Evolutionary conservation across 2,797 vertebrate genomes (phyloP).

Genomic region (Champsocephalus gunnari): DNA sequence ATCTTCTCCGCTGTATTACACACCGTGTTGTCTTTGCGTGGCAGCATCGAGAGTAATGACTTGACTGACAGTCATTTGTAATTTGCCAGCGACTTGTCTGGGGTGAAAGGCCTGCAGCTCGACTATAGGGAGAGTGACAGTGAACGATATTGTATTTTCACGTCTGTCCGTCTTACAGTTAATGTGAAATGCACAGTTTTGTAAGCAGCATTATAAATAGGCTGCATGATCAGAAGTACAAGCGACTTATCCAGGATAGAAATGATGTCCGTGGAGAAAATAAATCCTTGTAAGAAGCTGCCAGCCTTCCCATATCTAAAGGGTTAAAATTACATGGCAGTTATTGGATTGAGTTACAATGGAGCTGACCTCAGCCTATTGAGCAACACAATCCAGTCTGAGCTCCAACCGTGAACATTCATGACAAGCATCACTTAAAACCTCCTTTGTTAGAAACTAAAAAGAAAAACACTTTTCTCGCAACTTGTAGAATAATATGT

Average conservation of each 20-base stretch:
- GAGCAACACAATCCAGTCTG: conserved; percentile 55
- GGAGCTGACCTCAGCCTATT: conserved; percentile 48
- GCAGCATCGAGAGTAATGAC: conserved; percentile 65
- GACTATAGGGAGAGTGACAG: conserved; percentile 57
- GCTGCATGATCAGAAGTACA: conserved; percentile 17
- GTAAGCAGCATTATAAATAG: conserved; percentile 47
- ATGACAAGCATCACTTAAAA: conserved; percentile 51
- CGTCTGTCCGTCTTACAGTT: conserved; percentile 45
- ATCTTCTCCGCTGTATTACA: conserved; percentile 46
- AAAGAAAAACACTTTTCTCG: conserved; percentile 22
- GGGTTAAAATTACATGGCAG: conserved; percentile 46
- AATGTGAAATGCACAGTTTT: conserved; percentile 54
- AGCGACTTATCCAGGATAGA: conserved; percentile 12
- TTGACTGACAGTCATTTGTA: conserved; percentile 74
- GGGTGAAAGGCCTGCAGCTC: conserved; percentile 63
- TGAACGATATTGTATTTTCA: conserved; percentile 54
- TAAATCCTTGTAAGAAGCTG: conserved; percentile 18
- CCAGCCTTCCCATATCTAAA: conserved; percentile 35
- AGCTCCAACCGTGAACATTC: conserved; percentile 40
- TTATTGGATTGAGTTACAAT: conserved; percentile 59
- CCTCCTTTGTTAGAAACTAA: conserved; percentile 34
- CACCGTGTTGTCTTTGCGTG: conserved; percentile 64
- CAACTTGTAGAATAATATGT: conserved; percentile 21
- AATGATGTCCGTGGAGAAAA: conserved; percentile 19
- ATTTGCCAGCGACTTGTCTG: conserved; percentile 63